Percentiles rank a stretch among this genome's conserved stretches.
Evolutionary conservation across 1,140 invertebrate genomes (phyloP).

Genomic region (Drosophila prosaltans): DNA sequence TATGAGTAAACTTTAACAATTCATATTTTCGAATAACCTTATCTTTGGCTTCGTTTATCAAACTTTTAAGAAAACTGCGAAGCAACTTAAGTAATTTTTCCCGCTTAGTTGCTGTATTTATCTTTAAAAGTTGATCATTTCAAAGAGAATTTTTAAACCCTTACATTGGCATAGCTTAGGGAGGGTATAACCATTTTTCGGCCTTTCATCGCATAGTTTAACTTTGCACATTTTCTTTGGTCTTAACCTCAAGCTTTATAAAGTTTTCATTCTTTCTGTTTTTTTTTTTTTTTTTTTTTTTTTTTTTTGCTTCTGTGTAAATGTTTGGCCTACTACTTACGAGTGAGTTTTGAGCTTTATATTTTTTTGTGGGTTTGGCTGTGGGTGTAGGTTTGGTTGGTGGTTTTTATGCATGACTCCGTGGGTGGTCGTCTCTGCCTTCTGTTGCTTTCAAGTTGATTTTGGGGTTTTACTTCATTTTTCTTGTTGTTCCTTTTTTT

Average conservation of each 20-base stretch:
- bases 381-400: neutral
- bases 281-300: neutral
- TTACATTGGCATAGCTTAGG: slow-evolving; percentile 14
- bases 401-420: slow-evolving; percentile 30
- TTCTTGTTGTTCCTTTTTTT: slow-evolving; percentile 6
- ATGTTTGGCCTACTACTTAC: slow-evolving; percentile 23
- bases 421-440: slow-evolving; percentile 13
- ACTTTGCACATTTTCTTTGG: slow-evolving; percentile 22
- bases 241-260: slow-evolving; percentile 35
- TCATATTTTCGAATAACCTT: too few species aligned
- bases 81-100: neutral
- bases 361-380: neutral
- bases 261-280: slow-evolving; percentile 43
- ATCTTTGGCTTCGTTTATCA: too few species aligned
- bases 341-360: slow-evolving; percentile 25
- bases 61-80: neutral
- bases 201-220: slow-evolving; percentile 12
- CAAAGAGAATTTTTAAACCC: neutral
- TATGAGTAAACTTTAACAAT: too few species aligned
- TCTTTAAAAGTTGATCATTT: neutral
- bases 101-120: neutral
- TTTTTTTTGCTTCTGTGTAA: slow-evolving; percentile 32
- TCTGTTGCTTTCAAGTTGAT: slow-evolving; percentile 66
- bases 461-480: slow-evolving; percentile 36
- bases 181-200: slow-evolving; percentile 31